These are phyloP conservation scores for Rhabditoides inermis DNA, from an alignment of 2,888 invertebrate genomes.

Conservation along the genomic window DNA sequence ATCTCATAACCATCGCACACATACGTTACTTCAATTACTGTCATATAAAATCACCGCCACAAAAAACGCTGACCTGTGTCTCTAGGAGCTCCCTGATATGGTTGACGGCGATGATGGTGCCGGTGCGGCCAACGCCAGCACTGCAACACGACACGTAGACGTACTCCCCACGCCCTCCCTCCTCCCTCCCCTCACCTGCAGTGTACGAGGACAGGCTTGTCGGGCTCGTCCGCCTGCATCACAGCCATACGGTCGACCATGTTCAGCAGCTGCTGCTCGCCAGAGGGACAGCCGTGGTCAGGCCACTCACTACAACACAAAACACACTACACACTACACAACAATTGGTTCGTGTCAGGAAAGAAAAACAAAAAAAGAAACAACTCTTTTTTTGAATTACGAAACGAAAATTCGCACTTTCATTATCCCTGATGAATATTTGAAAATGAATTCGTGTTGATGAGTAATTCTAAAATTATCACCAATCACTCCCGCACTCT, in stretches of 20 bases:
- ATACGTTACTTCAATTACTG: too few relatives aligned
- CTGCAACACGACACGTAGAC: too few relatives aligned
- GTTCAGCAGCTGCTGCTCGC: slow-evolving; percentile 34
- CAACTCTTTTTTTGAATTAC: too few relatives aligned
- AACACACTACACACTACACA: neutral
- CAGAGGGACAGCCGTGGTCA: slow-evolving; percentile 44
- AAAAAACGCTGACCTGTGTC: slow-evolving; percentile 6
- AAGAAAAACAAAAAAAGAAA: too few relatives aligned
- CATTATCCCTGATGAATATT: too few relatives aligned
- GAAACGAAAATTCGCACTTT: too few relatives aligned
- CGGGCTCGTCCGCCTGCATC: slow-evolving; percentile 6
- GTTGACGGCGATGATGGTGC: slow-evolving; percentile 44
- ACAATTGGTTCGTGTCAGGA: neutral
- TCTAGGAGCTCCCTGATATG: slow-evolving; percentile 32
- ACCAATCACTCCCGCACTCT: too few relatives aligned
- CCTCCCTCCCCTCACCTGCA: slow-evolving; percentile 34
- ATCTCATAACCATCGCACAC: too few relatives aligned
- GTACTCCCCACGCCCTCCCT: too few relatives aligned
- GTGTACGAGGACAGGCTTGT: slow-evolving; percentile 38
- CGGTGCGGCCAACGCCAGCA: slow-evolving; percentile 45
- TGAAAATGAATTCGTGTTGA: too few relatives aligned
- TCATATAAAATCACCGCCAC: too few relatives aligned
- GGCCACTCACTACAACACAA: slow-evolving; percentile 38
- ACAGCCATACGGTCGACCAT: slow-evolving; percentile 41
- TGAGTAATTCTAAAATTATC: too few relatives aligned